phyloP scores from a whole-genome alignment of 1,140 invertebrate species.

The Paramacrobiotus metropolitanus region DNA sequence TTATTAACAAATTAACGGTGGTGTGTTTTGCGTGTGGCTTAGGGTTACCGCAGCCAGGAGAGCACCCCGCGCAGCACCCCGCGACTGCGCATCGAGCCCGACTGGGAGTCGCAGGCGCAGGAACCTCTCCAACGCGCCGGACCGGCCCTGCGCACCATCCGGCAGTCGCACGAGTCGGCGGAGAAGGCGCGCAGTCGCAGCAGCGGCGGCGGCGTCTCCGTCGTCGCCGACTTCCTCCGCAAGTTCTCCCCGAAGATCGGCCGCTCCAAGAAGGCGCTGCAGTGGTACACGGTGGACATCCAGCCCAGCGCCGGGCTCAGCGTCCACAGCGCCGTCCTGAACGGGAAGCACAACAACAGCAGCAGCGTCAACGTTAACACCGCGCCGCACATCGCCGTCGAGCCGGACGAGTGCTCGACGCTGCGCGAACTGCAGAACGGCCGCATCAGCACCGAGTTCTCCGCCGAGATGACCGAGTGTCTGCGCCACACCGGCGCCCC shows the following conservation, averaged over 20 bases:
- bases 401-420: neutral
- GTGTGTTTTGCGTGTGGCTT: too few relatives aligned
- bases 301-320: neutral
- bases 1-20: too few relatives aligned
- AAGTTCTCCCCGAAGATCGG: neutral
- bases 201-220: too few relatives aligned
- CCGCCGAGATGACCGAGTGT: neutral
- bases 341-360: neutral
- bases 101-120: too few relatives aligned
- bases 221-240: neutral
- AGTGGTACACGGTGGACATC: constrained; percentile 1
- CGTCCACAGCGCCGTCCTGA: neutral
- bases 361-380: neutral
- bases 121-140: too few relatives aligned
- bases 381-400: neutral
- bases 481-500: too few relatives aligned
- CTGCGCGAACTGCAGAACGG: neutral
- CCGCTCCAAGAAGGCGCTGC: constrained; percentile 3
- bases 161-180: too few relatives aligned
- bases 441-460: neutral
- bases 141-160: too few relatives aligned
- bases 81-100: too few relatives aligned
- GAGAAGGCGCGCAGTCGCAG: too few relatives aligned
- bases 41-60: too few relatives aligned
- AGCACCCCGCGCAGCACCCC: too few relatives aligned